These are phyloP conservation scores for Protobothrops mucrosquamatus DNA, from an alignment of 2,113 vertebrate genomes.

Conservation along the genomic window DNA sequence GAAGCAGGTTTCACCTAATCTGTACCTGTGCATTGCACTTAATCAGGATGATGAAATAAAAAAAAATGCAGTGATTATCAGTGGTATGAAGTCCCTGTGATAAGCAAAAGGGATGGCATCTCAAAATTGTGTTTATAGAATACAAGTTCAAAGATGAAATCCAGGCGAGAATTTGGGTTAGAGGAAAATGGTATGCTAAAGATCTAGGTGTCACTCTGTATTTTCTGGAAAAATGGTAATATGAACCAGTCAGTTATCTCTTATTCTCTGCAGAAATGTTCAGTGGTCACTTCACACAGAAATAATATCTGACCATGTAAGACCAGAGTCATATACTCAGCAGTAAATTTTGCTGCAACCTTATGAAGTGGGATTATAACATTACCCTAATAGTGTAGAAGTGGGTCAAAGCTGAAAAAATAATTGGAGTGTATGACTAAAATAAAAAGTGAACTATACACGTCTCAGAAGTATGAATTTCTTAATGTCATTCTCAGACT, in stretches of 20 bases:
- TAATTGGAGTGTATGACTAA: neutral
- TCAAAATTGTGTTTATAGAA: neutral
- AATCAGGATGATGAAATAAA: neutral
- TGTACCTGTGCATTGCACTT: neutral
- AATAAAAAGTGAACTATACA: neutral
- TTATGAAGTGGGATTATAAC: neutral
- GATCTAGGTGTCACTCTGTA: neutral
- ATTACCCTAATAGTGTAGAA: neutral
- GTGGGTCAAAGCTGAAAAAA: neutral
- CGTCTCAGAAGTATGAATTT: neutral
- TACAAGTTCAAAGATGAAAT: neutral
- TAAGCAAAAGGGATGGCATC: neutral
- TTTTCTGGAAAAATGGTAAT: neutral
- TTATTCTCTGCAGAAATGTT: neutral
- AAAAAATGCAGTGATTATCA: neutral
- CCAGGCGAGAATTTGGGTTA: neutral
- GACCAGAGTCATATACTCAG: neutral
- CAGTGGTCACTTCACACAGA: neutral
- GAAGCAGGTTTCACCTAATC: too few species aligned
- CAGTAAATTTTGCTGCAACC: neutral
- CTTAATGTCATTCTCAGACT: neutral
- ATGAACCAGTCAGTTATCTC: neutral
- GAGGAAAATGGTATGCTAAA: too few species aligned
- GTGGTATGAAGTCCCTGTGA: neutral
- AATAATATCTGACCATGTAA: neutral